Base-by-base conservation (phyloP, 2,797 vertebrate genomes). In the Eurystomus glaucurus region DNA sequence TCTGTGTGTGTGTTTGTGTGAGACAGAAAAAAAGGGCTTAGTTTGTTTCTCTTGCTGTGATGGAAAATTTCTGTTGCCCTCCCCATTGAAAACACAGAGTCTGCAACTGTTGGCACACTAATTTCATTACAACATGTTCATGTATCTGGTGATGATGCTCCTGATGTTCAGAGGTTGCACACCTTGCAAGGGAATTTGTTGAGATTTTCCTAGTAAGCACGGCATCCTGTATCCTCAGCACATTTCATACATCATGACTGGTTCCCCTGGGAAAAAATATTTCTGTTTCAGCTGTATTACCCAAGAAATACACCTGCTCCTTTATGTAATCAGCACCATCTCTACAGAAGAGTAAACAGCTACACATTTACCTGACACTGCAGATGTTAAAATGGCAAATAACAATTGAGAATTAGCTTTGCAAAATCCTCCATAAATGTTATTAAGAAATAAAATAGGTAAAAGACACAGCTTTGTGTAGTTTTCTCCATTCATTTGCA, bases 281-380 rank as follows among this genome's bases (percentile, higher is more conserved):
- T 96, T 97, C 85, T 97, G 85, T 97, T 95, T 96, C 96, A 95
- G 48, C 89, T 65, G 74, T 80, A 55, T 91, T 93, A 82, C 55
- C 78, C 46, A 62, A 74, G 84, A 90, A 97, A 95, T 89, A 94
- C 74, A 92, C 77, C 92, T 96, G 89, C 88, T 75, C 21, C 71
- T 96, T 97, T 80, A 92, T 84, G 88, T 55, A 96, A 72, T 94
- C 93, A 86, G 87, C 66, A 90, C 58, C 18, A 75, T 93, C 64
- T 88, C 91, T 61, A 52, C 66, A 76, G 88, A 94, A 96, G 79
- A 85, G 62, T 52, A 95, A 94, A 90, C 92, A 90, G 74, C 65
- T 74, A 22, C 72, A 31, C 50, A 23, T 89, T 95, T 96, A 78
- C 78, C 71, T 95, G 86, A 95, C 54, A n/a, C 6, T 9, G 85